Base-by-base conservation (phyloP, 2,113 vertebrate species). In the Strix aluco region DNA sequence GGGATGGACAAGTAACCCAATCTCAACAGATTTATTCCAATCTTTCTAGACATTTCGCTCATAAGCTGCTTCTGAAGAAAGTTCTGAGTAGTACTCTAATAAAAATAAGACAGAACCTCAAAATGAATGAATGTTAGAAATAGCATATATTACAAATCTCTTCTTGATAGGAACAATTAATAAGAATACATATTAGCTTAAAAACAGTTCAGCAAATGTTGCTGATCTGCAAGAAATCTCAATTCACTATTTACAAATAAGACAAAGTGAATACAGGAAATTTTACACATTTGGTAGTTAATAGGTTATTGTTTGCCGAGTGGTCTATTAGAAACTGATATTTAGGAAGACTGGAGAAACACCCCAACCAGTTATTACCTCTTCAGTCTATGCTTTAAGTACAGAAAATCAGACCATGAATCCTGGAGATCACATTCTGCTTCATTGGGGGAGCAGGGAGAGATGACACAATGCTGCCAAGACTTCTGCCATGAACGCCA, bases 181-280 rank as follows among this genome's bases (percentile, higher is more conserved):
- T 98, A 98, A 98, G 98, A 98, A 98, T 98, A 98, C 98, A 98
- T 97, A 98, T 97, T 98, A 98, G 98, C 97, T 98, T 98, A 98
- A 98, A 98, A 98, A 98, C 98, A 98, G 98, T 61, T 97, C 98
- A 98, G 98, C 98, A 98, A 98, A 98, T 98, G 98, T 98, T 98
- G 98, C 98, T 93, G 97, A 98, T 47, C 98, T 98, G 98, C 95
- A 95, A 96, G 96, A 97, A 98, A 98, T 98, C 97, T 98, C 96
- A 98, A 94, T 97, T 97, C 97, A 98, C 91, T 98, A 98, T 98
- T 98, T 98, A 98, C 98, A 98, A 98, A 98, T 98, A 98, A 98
- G 98, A 98, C 98, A 98, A 98, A 98, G 98, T 98, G 98, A 98
- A 97, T 98, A 98, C 98, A 98, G 97, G 96, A 98, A 98, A 98